phyloP scores from a whole-genome alignment of 2,888 invertebrate species.

The Nomada ferruginata region DNA sequence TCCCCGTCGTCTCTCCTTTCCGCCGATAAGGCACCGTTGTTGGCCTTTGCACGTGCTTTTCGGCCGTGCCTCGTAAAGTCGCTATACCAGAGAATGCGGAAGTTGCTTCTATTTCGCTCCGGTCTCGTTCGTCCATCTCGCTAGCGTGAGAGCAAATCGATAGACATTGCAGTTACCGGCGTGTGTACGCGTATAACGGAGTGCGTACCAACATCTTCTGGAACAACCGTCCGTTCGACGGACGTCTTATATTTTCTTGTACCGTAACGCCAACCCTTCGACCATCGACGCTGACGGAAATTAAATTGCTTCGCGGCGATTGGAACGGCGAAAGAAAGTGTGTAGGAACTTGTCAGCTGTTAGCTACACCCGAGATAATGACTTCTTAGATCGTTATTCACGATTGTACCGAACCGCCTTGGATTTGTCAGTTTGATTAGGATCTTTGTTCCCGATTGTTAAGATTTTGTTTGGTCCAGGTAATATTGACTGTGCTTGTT shows the following conservation, averaged over 20 bases:
- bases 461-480: too few relatives aligned
- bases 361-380: constrained; percentile 1
- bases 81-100: constrained; percentile 70
- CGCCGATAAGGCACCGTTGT: constrained; percentile 12
- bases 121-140: constrained; percentile 73
- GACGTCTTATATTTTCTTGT: constrained; percentile 46
- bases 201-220: constrained; percentile 49
- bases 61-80: constrained; percentile 48
- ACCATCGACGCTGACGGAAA: constrained; percentile 12
- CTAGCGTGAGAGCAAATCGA: constrained; percentile 79
- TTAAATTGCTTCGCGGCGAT: constrained; percentile 12
- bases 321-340: neutral
- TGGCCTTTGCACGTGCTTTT: constrained; percentile 43
- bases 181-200: constrained; percentile 24
- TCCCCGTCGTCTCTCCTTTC: neutral
- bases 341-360: constrained; percentile 9
- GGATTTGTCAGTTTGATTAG: too few relatives aligned
- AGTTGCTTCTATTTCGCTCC: constrained; percentile 76
- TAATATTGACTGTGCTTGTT: too few relatives aligned
- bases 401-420: too few relatives aligned
- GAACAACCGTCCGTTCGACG: constrained; percentile 46
- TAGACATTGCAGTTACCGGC: constrained; percentile 67
- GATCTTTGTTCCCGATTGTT: too few relatives aligned
- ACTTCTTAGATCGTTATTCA: too few relatives aligned
- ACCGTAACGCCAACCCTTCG: constrained; percentile 23